A percentile compares a stretch with the other conserved stretches of the same genome.
Evolutionary conservation across 2,888 invertebrate genomes (phyloP).

Genomic region (Drosophila mercatorum): DNA sequence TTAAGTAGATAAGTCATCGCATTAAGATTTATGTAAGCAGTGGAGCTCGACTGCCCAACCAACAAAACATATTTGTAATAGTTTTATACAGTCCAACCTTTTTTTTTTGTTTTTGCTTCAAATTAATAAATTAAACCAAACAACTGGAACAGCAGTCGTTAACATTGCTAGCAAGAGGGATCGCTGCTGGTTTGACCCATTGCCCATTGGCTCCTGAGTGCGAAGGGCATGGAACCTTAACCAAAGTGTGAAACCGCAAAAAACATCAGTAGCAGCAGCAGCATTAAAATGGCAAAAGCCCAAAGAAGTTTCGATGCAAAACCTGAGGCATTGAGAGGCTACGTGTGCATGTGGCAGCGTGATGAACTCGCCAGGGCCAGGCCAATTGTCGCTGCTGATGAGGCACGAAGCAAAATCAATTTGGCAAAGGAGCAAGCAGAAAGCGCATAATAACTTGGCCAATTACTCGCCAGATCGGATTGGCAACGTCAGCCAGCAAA

Average conservation of each 20-base stretch:
- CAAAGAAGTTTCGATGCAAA: slow-evolving; percentile 29
- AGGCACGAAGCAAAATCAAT: slow-evolving; percentile 78
- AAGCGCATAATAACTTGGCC: slow-evolving; percentile 72
- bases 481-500: slow-evolving; percentile 24
- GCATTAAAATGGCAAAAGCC: slow-evolving; percentile 10
- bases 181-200: slow-evolving; percentile 54
- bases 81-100: slow-evolving; percentile 10
- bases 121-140: slow-evolving; percentile 47
- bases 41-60: background rate
- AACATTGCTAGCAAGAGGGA: background rate
- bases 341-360: slow-evolving; percentile 49
- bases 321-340: slow-evolving; percentile 6
- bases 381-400: slow-evolving; percentile 76
- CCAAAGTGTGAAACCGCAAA: slow-evolving; percentile 85
- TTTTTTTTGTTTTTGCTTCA: background rate
- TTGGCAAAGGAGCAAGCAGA: slow-evolving; percentile 63
- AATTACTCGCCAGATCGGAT: slow-evolving; percentile 53
- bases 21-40: slow-evolving; percentile 5
- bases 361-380: slow-evolving; percentile 43
- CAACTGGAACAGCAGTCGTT: slow-evolving; percentile 13
- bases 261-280: slow-evolving; percentile 83
- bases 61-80: slow-evolving; percentile 22
- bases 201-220: slow-evolving; percentile 45
- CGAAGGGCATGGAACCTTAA: slow-evolving; percentile 78
- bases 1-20: slow-evolving; percentile 89